Evolutionary conservation across 2,888 invertebrate species (phyloP).

Genomic region (Orthosia gothica): DNA sequence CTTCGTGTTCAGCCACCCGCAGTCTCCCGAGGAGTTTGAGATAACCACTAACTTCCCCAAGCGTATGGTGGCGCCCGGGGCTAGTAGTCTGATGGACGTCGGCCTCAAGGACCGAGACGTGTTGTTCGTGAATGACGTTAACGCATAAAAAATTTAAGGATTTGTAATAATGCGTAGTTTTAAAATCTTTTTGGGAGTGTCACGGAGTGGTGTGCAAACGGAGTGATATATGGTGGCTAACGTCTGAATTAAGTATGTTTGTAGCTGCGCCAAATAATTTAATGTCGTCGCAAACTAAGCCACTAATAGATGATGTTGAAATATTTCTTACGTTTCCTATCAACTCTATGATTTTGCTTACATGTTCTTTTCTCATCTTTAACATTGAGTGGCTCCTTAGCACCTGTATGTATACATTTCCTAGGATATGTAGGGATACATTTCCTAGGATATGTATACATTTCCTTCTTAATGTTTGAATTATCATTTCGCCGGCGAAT

Average conservation of each 20-base stretch:
- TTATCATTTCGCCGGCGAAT: too few species aligned
- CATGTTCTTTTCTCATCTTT: too few species aligned
- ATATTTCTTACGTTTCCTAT: background rate
- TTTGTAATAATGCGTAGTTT: conserved; percentile 38
- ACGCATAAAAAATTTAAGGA: conserved; percentile 91
- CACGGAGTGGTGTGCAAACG: conserved; percentile 36
- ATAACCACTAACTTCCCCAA: conserved; percentile 99
- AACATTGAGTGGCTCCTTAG: too few species aligned
- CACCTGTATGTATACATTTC: too few species aligned
- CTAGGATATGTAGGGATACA: too few species aligned
- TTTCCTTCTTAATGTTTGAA: too few species aligned
- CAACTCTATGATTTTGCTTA: too few species aligned
- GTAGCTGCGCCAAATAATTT: background rate
- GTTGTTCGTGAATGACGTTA: conserved; percentile 98
- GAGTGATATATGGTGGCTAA: conserved; percentile 10
- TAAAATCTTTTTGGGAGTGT: conserved; percentile 29
- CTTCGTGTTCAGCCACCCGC: conserved; percentile 98
- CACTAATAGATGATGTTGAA: background rate
- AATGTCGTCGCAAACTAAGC: background rate
- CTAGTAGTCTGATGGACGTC: conserved; percentile 93
- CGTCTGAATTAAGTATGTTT: conserved; percentile 7
- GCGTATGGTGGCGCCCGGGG: conserved; percentile 94
- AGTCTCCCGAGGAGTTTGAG: conserved; percentile 98
- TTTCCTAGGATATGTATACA: too few species aligned
- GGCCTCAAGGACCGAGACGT: conserved; percentile 98